Conservation (phyloP, 2,888 invertebrate species). For the Acrobasis consociella region DNA sequence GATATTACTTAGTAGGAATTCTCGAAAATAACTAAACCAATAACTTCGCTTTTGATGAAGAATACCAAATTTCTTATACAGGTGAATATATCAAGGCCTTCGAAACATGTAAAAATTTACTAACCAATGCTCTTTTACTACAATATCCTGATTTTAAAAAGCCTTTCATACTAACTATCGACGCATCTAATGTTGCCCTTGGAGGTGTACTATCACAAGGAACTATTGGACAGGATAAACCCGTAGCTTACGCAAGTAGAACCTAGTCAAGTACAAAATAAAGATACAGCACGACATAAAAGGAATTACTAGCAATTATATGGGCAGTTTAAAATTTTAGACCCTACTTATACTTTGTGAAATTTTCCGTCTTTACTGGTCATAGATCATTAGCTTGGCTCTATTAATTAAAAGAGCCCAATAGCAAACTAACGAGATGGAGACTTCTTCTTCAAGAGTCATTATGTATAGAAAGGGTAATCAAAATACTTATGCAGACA, state of each 20-base stretch:
- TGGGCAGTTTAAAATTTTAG: background rate
- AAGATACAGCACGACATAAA: conserved; percentile 1
- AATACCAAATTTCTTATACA: conserved; percentile 10
- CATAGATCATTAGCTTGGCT: conserved; percentile 6
- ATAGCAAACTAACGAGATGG: conserved; percentile 36
- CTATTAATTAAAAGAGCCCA: conserved; percentile 29
- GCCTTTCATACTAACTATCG: conserved; percentile 35
- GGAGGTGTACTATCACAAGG: conserved; percentile 37
- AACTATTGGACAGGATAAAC: conserved; percentile 29
- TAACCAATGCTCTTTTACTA: conserved; percentile 41
- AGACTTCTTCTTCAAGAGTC: conserved; percentile 33
- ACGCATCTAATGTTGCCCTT: conserved; percentile 33
- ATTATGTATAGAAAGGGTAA: conserved; percentile 33
- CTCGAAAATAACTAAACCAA: conserved; percentile 37
- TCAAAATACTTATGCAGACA: conserved; percentile 32
- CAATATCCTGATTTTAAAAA: conserved; percentile 45
- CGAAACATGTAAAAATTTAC: conserved; percentile 37
- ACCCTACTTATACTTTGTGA: background rate
- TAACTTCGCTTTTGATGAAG: conserved; percentile 12
- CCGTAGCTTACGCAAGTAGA: conserved; percentile 22
- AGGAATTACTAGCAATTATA: background rate
- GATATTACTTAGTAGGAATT: conserved; percentile 49
- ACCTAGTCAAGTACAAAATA: background rate
- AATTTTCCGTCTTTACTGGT: background rate
- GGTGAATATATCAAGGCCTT: conserved; percentile 33